Evolutionary conservation across 2,888 invertebrate species (phyloP).

Genomic region (Congeria kusceri): DNA sequence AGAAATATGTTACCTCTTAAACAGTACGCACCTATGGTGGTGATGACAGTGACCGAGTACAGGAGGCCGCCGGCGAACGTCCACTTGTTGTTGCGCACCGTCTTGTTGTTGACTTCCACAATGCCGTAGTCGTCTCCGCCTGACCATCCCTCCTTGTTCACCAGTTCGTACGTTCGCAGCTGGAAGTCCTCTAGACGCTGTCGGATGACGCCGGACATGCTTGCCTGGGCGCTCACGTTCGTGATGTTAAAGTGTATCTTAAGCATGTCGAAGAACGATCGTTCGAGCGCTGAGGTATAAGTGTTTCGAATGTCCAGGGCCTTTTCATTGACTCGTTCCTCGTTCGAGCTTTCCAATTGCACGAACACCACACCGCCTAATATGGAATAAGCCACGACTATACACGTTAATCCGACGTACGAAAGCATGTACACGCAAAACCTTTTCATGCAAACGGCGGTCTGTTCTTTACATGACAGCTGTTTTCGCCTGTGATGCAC

Average conservation of each 20-base stretch:
- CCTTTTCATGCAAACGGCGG: constrained; percentile 81
- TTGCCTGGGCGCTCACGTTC: constrained; percentile 86
- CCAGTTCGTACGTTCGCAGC: constrained; percentile 91
- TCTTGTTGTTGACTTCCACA: constrained; percentile 64
- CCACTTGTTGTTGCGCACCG: constrained; percentile 89
- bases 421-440: constrained; percentile 97
- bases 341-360: constrained; percentile 88
- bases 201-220: constrained; percentile 91
- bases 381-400: constrained; percentile 95
- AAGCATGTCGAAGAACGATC: constrained; percentile 93
- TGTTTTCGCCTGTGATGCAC: constrained; percentile 13
- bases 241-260: constrained; percentile 87
- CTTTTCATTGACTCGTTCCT: constrained; percentile 64
- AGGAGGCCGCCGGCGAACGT: constrained; percentile 94
- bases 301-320: constrained; percentile 41
- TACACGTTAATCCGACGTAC: constrained; percentile 96
- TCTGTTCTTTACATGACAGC: constrained; percentile 30
- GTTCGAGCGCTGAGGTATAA: constrained; percentile 16
- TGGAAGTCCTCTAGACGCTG: constrained; percentile 93
- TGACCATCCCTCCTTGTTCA: constrained; percentile 91
- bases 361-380: constrained; percentile 96
- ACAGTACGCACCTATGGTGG: constrained; percentile 92
- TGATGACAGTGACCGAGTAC: constrained; percentile 94
- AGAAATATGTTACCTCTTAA: no score
- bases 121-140: constrained; percentile 87